Evolutionary conservation across 2,113 vertebrate species (phyloP).

Genomic region (Menidia beryllina): DNA sequence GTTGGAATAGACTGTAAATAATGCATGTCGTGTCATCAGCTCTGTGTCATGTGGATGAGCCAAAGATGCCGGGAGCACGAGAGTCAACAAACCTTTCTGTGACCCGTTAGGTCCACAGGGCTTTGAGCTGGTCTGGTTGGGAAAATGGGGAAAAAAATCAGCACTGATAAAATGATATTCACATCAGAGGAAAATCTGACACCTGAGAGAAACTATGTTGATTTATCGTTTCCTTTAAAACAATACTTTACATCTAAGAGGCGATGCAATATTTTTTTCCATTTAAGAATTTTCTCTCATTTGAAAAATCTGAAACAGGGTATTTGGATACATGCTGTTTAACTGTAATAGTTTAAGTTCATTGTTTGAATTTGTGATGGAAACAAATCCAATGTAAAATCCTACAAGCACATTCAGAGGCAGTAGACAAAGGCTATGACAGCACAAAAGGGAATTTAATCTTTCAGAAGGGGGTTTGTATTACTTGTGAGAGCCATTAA

Average conservation of each 20-base stretch:
- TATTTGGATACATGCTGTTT: too few species aligned
- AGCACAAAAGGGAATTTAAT: too few species aligned
- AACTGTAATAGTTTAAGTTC: too few species aligned
- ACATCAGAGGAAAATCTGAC: constrained; percentile 8
- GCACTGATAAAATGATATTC: constrained; percentile 26
- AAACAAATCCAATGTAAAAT: too few species aligned
- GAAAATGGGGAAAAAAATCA: not conserved
- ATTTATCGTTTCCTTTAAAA: too few species aligned
- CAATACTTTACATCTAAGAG: not conserved
- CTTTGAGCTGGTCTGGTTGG: not conserved
- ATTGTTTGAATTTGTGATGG: too few species aligned
- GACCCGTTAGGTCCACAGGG: constrained; percentile 27
- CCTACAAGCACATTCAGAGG: too few species aligned
- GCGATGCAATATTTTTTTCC: not conserved
- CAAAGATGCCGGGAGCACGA: constrained; percentile 19
- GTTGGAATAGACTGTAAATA: constrained; percentile 59
- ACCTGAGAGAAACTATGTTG: constrained; percentile 3
- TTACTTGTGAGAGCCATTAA: too few species aligned
- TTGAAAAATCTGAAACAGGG: not conserved
- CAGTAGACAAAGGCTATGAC: too few species aligned
- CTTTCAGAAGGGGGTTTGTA: too few species aligned
- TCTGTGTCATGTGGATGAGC: constrained; percentile 24
- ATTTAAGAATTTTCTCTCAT: not conserved
- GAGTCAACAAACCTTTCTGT: constrained; percentile 17
- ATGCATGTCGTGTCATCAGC: constrained; percentile 53